Conservation (phyloP, 1,140 invertebrate species). For the Helicorthomorpha holstii region DNA sequence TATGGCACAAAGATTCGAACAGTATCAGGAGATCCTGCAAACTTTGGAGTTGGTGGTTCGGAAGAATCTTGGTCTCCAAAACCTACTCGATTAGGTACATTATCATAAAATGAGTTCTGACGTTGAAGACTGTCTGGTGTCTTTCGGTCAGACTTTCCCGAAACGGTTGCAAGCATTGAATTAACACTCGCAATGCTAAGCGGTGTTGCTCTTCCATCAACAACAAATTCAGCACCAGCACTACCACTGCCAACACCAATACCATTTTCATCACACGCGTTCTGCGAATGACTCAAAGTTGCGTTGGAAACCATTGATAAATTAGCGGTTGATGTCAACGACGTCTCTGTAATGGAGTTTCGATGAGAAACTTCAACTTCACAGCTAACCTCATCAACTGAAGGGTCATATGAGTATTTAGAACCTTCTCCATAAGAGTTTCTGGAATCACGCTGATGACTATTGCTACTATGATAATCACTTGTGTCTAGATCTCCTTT, state of each 20-base stretch:
- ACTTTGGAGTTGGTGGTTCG: conserved; percentile 15
- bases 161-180: not conserved
- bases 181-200: not conserved
- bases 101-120: conserved; percentile 12
- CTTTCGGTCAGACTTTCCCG: not conserved
- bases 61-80: conserved; percentile 6
- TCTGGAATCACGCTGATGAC: conserved; percentile 9
- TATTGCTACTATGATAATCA: conserved; percentile 5
- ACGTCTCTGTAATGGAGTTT: conserved; percentile 59
- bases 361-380: conserved; percentile 34
- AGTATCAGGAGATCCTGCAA: conserved; percentile 14
- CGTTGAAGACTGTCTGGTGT: conserved; percentile 3
- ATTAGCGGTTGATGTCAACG: conserved; percentile 62
- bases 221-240: no score
- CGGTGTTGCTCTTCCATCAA: not conserved
- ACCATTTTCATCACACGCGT: conserved; percentile 2
- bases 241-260: not conserved
- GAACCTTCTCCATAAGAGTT: conserved; percentile 29
- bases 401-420: conserved; percentile 47
- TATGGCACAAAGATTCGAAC: conserved; percentile 17
- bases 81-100: conserved; percentile 11
- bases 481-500: conserved; percentile 8
- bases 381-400: conserved; percentile 45
- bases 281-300: conserved; percentile 12
- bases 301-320: conserved; percentile 49